Conservation (phyloP, 2,113 vertebrate species). For the Furnarius figulus region DNA sequence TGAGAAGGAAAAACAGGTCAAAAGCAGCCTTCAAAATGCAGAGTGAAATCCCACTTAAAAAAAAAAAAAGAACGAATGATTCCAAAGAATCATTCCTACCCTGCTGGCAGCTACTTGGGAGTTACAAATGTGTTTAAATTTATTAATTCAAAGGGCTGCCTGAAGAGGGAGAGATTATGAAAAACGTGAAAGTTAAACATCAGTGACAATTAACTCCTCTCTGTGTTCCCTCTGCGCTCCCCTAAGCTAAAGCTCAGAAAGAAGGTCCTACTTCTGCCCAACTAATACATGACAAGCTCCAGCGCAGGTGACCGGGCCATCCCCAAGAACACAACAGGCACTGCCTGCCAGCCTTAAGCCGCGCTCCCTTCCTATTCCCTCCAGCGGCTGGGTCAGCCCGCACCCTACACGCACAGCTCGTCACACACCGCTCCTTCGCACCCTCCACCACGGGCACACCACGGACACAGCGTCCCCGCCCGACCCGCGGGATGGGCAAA, state of each 20-base stretch:
- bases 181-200: neutral
- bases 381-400: neutral
- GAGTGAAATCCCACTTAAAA: neutral
- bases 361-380: neutral
- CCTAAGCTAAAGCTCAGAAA: neutral
- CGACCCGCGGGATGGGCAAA: neutral
- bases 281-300: neutral
- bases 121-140: neutral
- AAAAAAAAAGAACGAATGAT: neutral
- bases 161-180: neutral
- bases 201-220: neutral
- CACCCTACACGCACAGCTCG: fast-evolving
- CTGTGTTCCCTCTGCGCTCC: neutral
- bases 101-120: neutral
- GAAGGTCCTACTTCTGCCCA: neutral
- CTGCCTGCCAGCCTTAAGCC: too few species aligned
- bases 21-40: neutral
- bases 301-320: neutral
- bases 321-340: neutral
- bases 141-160: neutral
- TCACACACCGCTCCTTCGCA: neutral
- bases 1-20: neutral
- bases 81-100: neutral
- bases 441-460: neutral
- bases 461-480: neutral